phyloP scores from a whole-genome alignment of 2,797 vertebrate genomes.

The Sylvilagus floridanus region DNA sequence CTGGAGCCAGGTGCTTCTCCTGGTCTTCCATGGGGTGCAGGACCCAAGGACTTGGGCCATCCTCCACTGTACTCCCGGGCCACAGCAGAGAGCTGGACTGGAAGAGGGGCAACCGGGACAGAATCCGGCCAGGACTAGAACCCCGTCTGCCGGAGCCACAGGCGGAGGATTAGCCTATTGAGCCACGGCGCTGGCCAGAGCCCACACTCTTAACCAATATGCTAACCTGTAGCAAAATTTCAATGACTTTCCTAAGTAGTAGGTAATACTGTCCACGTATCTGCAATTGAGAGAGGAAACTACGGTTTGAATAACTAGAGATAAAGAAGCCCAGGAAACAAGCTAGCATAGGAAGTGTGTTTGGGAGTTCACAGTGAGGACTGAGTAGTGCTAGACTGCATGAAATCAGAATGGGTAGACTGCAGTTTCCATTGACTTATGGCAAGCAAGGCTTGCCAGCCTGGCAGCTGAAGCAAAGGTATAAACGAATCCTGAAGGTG shows the following conservation, averaged over 20 bases:
- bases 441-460: neutral
- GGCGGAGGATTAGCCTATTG: no score
- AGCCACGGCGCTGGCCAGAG: no score
- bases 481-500: neutral
- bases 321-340: neutral
- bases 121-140: no score
- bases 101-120: no score
- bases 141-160: no score
- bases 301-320: neutral
- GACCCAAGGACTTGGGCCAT: no score
- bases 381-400: neutral
- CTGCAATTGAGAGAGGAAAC: neutral
- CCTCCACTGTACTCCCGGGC: no score
- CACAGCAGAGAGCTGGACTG: no score
- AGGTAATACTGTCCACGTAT: neutral
- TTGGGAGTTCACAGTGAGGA: neutral
- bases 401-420: neutral
- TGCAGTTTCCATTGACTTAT: neutral
- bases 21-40: no score
- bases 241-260: neutral
- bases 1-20: no score
- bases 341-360: neutral
- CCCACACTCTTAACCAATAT: neutral
- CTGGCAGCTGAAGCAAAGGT: neutral
- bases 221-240: neutral